Conservation (phyloP, 1,140 invertebrate species). For the Sarcophaga peregrina region DNA sequence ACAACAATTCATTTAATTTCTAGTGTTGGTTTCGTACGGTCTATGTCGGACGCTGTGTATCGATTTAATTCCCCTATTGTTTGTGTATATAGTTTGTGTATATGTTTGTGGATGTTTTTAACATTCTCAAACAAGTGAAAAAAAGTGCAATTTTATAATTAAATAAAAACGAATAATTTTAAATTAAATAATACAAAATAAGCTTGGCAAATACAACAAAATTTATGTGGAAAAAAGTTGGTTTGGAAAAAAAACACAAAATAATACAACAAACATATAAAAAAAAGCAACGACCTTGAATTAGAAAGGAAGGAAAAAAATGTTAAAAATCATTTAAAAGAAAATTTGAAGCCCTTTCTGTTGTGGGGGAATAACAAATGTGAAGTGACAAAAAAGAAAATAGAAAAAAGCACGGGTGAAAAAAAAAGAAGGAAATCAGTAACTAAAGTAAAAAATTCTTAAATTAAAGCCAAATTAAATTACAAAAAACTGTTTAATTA, state of each 20-base stretch:
- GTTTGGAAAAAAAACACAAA: not conserved
- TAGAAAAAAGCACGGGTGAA: not conserved
- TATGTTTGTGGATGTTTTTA: not conserved
- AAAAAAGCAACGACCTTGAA: conserved; percentile 11
- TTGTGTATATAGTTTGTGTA: not conserved
- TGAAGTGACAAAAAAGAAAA: not conserved
- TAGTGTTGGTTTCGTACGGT: conserved; percentile 21
- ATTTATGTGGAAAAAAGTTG: not conserved
- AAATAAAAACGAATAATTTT: conserved; percentile 1
- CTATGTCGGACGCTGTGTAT: conserved; percentile 16
- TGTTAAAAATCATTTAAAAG: conserved; percentile 1
- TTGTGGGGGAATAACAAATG: too few relatives aligned
- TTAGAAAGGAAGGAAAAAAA: not conserved
- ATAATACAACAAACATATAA: not conserved
- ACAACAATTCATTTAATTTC: not conserved
- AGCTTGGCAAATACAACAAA: not conserved
- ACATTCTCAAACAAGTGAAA: not conserved
- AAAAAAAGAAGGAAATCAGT: not conserved
- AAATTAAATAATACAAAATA: not conserved
- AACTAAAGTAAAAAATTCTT: too few relatives aligned
- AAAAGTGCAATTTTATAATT: conserved; percentile 25
- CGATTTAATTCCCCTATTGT: not conserved
- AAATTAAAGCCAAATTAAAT: too few relatives aligned
- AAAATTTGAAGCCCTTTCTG: not conserved
- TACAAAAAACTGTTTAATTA: too few relatives aligned